Base-by-base conservation (phyloP, 2,797 vertebrate species). In the Stomatorhinus walkeri region DNA sequence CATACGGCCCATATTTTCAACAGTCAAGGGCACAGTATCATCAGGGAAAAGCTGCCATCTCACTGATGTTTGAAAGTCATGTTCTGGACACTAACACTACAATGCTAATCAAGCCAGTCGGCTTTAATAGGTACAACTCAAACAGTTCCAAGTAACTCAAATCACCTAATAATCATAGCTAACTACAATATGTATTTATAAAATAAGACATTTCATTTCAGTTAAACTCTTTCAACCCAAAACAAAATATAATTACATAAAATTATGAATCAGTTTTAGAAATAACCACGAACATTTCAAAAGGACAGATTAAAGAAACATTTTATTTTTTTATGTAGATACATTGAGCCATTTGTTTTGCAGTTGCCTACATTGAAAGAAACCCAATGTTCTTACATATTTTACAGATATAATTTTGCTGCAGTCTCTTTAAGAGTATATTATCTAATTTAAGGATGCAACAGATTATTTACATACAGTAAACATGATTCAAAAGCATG, bases 271-370 rank as follows among this genome's bases (percentile, higher is more conserved):
- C 76, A 1, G 2, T 81, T 32, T 81, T 81, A 43, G 40, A 81
- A 81, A 81, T 46, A 46, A 81, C 40, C 76, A 81, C 40, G 32
- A n/a, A 43, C 76, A 81, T 81, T 81, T 81, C 76, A 81, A 46
- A 7, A 85, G 48, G 24, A 52, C 83, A 85, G 48, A 51, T 52
- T 85, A 22, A 85, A 85, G 83, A 28, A 85, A 28, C 83, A 85
- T 52, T 81, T 81, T 81, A 81, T 81, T 81, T 81, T 61, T 81
- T 81, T 81, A 81, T 81, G 40, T 81, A 43, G 76, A 43, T 81
- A 81, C 76, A 81, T 46, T 81, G 40, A 81, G 19, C 9, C 40
- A 46, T 81, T 46, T 81, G 76, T 85, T 52, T 85, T 85, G 46
- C 83, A 85, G 83, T 40, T 81, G 76, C 76, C 76, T 40, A 46